Conservation (phyloP, 2,113 vertebrate species). For the Colaptes auratus region DNA sequence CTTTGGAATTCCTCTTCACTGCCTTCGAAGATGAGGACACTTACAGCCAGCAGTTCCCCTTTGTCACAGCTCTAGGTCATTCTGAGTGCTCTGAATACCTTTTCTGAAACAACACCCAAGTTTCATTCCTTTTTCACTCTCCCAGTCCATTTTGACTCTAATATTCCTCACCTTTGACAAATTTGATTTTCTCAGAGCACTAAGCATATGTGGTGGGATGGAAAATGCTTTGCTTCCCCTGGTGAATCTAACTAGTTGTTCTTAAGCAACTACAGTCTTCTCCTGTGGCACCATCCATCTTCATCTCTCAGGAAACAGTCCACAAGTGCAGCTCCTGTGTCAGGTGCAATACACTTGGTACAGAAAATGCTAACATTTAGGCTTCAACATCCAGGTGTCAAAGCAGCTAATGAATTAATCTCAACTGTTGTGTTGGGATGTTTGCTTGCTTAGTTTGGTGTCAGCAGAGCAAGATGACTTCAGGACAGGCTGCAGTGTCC, state of each 20-base stretch:
- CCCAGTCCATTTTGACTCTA: background rate
- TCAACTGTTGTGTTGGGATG: background rate
- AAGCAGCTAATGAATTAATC: background rate
- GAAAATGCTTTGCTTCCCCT: background rate
- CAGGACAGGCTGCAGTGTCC: background rate
- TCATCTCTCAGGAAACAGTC: background rate
- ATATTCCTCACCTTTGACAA: background rate
- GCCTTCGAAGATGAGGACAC: background rate
- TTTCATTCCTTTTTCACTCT: background rate
- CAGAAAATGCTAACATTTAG: background rate
- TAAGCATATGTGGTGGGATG: background rate
- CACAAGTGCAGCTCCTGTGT: background rate
- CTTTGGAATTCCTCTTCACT: background rate
- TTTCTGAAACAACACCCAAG: background rate
- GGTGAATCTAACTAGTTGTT: background rate
- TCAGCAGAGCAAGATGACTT: background rate
- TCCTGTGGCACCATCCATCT: background rate
- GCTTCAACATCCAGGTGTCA: background rate
- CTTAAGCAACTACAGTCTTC: background rate
- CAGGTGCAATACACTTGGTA: background rate
- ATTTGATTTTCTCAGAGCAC: background rate
- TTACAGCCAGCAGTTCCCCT: background rate
- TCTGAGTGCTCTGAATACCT: background rate
- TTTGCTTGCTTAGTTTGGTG: background rate
- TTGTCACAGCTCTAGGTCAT: background rate